A percentile compares a stretch with the other conserved stretches of the same genome.
Evolutionary conservation across 2,888 invertebrate species (phyloP).

Genomic region (Drosophila neonasuta): DNA sequence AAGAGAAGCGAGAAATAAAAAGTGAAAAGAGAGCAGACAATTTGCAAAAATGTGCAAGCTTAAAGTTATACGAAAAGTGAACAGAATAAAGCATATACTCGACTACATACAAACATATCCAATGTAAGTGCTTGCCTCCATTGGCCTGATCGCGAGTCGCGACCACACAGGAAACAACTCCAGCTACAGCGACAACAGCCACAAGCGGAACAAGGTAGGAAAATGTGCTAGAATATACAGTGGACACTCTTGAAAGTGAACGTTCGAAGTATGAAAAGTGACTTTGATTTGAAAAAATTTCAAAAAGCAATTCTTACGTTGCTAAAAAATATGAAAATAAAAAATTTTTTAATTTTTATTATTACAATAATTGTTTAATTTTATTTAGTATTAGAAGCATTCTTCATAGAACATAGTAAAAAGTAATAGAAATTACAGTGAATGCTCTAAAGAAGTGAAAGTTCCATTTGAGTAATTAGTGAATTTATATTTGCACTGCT

Average conservation of each 20-base stretch:
- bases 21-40: constrained; percentile 18
- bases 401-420: too few species aligned
- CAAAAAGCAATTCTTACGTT: too few species aligned
- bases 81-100: constrained; percentile 6
- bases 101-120: constrained; percentile 1
- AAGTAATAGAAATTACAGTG: too few species aligned
- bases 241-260: neutral
- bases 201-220: constrained; percentile 26
- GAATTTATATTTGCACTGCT: too few species aligned
- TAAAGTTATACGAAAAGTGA: constrained; percentile 4
- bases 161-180: constrained; percentile 3
- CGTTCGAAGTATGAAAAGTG: neutral
- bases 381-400: too few species aligned
- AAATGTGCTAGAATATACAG: neutral
- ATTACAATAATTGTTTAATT: too few species aligned
- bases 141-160: neutral
- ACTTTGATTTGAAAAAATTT: too few species aligned
- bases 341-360: too few species aligned
- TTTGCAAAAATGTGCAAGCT: constrained; percentile 40
- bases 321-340: too few species aligned
- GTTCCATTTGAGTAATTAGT: too few species aligned
- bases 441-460: too few species aligned
- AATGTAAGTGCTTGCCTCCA: neutral
- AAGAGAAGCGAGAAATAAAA: neutral
- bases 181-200: neutral